These are phyloP conservation scores for Hormaphis cornu DNA, from an alignment of 1,140 invertebrate genomes.

Conservation along the genomic window DNA sequence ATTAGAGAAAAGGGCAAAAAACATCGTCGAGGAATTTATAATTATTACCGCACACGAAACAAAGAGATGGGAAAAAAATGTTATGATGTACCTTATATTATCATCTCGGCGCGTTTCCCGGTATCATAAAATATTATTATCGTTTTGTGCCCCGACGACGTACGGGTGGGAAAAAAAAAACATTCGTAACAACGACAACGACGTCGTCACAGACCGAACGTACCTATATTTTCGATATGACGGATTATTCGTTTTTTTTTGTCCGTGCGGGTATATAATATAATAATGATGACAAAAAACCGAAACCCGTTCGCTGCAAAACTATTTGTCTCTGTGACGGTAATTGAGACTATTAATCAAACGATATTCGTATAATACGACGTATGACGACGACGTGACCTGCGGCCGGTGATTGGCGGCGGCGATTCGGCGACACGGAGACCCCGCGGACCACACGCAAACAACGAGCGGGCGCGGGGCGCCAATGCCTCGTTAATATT, in stretches of 20 bases:
- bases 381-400: too few relatives aligned
- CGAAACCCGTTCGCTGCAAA: slow-evolving; percentile 10
- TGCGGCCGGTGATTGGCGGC: too few relatives aligned
- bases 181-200: too few relatives aligned
- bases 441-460: too few relatives aligned
- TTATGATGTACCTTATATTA: background rate
- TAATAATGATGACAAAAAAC: background rate
- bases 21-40: slow-evolving; percentile 14
- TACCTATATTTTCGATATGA: slow-evolving; percentile 7
- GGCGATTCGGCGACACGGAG: too few relatives aligned
- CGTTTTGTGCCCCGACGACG: background rate
- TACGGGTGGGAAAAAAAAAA: background rate
- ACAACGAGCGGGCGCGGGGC: too few relatives aligned
- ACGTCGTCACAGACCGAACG: background rate
- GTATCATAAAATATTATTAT: slow-evolving; percentile 1
- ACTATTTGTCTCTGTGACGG: slow-evolving; percentile 13
- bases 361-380: too few relatives aligned
- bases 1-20: slow-evolving; percentile 12
- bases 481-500: too few relatives aligned
- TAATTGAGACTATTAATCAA: slow-evolving; percentile 16
- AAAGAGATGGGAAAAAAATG: background rate
- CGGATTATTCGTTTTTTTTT: background rate
- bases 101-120: background rate
- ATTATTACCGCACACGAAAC: slow-evolving; percentile 24
- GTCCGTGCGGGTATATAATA: too few relatives aligned